Percentiles rank a stretch among this genome's conserved stretches.
phyloP scores from a whole-genome alignment of 2,888 invertebrate species.

The Drosophila picticornis region DNA sequence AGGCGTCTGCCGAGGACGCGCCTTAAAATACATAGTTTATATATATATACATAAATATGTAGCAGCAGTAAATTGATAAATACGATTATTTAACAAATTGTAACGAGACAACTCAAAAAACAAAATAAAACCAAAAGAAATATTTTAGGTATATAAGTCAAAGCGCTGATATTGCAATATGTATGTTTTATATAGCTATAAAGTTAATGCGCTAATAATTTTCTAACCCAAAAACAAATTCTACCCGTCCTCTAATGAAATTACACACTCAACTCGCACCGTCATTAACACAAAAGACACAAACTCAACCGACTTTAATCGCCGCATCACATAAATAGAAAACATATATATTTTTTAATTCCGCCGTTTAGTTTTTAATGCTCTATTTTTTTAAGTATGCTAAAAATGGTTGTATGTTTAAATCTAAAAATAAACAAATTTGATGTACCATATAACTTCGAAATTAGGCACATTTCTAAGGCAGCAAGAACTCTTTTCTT shows the following conservation, averaged over 20 bases:
- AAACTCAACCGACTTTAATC: slow-evolving; percentile 23
- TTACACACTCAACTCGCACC: slow-evolving; percentile 45
- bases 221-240: slow-evolving; percentile 22
- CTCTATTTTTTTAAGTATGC: slow-evolving; percentile 62
- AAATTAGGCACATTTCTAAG: slow-evolving; percentile 31
- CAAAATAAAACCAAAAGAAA: slow-evolving; percentile 57
- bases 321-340: slow-evolving; percentile 13
- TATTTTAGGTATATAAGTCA: slow-evolving; percentile 66
- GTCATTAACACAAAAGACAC: slow-evolving; percentile 16
- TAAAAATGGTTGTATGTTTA: slow-evolving; percentile 70
- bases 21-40: slow-evolving; percentile 61
- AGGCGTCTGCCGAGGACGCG: slow-evolving; percentile 52
- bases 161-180: slow-evolving; percentile 69
- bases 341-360: slow-evolving; percentile 36
- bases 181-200: slow-evolving; percentile 41
- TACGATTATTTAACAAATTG: slow-evolving; percentile 43
- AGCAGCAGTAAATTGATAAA: slow-evolving; percentile 45
- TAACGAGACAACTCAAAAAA: slow-evolving; percentile 20
- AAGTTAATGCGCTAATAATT: slow-evolving; percentile 40
- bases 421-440: slow-evolving; percentile 37
- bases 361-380: slow-evolving; percentile 66
- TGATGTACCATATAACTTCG: slow-evolving; percentile 7
- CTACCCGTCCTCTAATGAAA: slow-evolving; percentile 70
- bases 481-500: slow-evolving; percentile 17
- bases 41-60: slow-evolving; percentile 22